Evolutionary conservation across 2,113 vertebrate genomes (phyloP).

Genomic region (Campylomormyrus tamandua): DNA sequence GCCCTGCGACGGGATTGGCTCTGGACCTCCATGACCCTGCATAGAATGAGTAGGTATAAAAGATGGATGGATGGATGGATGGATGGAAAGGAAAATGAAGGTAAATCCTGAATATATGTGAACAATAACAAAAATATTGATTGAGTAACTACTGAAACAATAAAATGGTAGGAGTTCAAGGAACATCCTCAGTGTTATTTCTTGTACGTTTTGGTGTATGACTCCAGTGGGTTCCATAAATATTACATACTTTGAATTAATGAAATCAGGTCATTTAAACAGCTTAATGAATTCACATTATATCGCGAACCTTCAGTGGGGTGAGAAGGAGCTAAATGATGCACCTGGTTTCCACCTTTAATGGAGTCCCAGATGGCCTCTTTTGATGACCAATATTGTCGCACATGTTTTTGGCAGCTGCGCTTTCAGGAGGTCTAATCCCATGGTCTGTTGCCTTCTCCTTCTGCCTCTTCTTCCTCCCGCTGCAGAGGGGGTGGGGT

Average conservation of each 20-base stretch:
- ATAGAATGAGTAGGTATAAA: no score
- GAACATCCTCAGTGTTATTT: not conserved
- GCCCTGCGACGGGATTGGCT: no score
- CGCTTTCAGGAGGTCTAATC: not conserved
- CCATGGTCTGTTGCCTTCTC: not conserved
- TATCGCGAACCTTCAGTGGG: not conserved
- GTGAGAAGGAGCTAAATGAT: not conserved
- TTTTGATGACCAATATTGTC: constrained; percentile 9
- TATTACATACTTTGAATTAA: not conserved
- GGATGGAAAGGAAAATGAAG: not conserved
- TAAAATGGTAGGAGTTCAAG: not conserved
- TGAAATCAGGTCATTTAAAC: constrained; percentile 6
- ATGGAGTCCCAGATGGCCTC: constrained; percentile 1
- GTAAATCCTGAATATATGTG: not conserved
- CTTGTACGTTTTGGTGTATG: not conserved
- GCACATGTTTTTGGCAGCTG: constrained; percentile 2
- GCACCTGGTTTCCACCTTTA: not conserved
- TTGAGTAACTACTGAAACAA: not conserved
- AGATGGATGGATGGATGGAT: not conserved
- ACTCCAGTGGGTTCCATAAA: not conserved
- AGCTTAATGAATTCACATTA: constrained; percentile 13
- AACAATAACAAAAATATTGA: not conserved
- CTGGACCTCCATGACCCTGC: no score
- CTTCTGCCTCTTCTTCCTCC: not conserved
- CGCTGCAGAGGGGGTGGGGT: not conserved